Conservation (phyloP, 2,113 vertebrate genomes). For the Halcyon malimbica region DNA sequence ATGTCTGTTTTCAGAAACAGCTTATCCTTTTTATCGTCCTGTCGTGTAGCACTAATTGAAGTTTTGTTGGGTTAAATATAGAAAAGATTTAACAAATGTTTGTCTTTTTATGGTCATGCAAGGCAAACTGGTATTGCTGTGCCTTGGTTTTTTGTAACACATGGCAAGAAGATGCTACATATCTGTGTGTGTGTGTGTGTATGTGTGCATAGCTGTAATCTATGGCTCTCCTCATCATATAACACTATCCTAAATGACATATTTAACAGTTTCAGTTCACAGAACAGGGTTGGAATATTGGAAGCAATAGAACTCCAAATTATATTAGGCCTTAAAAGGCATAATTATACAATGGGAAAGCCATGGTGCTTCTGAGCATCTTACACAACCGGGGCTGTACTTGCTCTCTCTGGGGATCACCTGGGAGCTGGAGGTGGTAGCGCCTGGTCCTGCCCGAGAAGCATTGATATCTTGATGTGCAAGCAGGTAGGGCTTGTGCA, state of each 20-base stretch:
- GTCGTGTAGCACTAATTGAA: background rate
- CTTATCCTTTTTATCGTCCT: constrained; percentile 20
- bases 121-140: background rate
- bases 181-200: background rate
- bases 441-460: accelerated
- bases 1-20: background rate
- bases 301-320: background rate
- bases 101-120: constrained; percentile 11
- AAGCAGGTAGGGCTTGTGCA: background rate
- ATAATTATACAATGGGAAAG: background rate
- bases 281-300: background rate
- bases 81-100: constrained; percentile 8
- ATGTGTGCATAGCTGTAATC: background rate
- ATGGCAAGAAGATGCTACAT: accelerated
- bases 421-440: background rate
- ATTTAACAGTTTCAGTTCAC: background rate
- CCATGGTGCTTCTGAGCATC: background rate
- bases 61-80: constrained; percentile 45
- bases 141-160: background rate
- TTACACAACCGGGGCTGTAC: accelerated
- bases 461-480: background rate
- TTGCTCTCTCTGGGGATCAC: background rate
- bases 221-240: background rate
- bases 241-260: background rate
- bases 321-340: background rate